Conservation (phyloP, 1,140 invertebrate genomes). For the Bombus waltoni region DNA sequence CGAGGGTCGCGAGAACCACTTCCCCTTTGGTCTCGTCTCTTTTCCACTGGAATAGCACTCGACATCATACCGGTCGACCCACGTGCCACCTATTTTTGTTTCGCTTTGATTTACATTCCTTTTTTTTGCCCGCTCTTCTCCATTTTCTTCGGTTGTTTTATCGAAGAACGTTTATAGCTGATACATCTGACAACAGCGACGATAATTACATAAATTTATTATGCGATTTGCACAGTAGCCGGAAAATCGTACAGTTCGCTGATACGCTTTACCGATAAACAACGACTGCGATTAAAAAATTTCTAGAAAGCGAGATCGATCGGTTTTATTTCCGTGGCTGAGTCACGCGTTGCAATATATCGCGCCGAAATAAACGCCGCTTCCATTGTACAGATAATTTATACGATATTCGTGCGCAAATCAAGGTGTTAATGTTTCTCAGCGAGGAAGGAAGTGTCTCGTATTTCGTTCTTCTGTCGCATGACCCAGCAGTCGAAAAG, state of each 20-base stretch:
- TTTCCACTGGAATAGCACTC: neutral
- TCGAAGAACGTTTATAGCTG: too few species aligned
- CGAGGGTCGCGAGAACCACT: slow-evolving; percentile 6
- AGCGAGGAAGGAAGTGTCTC: slow-evolving; percentile 15
- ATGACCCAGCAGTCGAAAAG: neutral
- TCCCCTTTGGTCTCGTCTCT: slow-evolving; percentile 3
- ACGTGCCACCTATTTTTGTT: slow-evolving; percentile 15
- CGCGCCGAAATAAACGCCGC: too few species aligned
- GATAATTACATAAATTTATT: too few species aligned
- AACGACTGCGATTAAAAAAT: accelerated
- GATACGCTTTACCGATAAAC: neutral
- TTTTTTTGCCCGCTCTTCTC: neutral
- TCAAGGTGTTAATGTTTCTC: neutral
- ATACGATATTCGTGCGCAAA: neutral
- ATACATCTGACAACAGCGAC: too few species aligned
- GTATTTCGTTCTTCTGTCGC: neutral
- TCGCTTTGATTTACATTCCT: neutral
- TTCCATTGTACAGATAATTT: neutral
- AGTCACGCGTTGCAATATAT: neutral
- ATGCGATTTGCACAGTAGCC: too few species aligned
- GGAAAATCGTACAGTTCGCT: too few species aligned
- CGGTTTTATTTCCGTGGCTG: neutral
- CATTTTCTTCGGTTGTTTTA: too few species aligned
- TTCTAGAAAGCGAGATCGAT: neutral
- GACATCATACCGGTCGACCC: slow-evolving; percentile 6